Evolutionary conservation across 30 jellyfish, hydroid and myxozoan species (phyloP), one percentile per base, ranked within the genome.

Genomic region (Sanderia malayensis): DNA sequence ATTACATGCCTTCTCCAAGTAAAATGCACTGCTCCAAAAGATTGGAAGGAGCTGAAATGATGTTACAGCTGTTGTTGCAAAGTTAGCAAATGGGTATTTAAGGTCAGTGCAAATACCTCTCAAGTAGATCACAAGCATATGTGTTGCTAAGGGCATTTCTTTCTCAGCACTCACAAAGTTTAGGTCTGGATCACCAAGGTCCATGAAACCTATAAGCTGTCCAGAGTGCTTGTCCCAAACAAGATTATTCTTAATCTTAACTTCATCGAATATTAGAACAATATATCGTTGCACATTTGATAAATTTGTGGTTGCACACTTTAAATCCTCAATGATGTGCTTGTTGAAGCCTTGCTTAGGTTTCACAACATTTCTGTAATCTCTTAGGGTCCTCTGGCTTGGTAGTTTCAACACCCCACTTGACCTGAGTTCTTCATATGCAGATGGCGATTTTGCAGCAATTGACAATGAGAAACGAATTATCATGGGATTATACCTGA

Each of bases 71-170:
- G 76, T 74, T 61, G 86, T 60, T 74, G 79, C 86, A 58, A 74
- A 74, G 53, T 74, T 52, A 32, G 84, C 74, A 29, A 72, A 72
- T 72, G 74, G 84, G 84, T 72, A 72, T 72, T 72, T 52, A 27
- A 72, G 84, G 53, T 72, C 84, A 20, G 74, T 72, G 72, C 61
- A 72, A 26, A 53, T 58, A 29, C 73, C 84, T 53, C 74, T 72
- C 73, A 72, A 72, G 84, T 72, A 52, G 84, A 72, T 72, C 53
- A 72, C 84, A 73, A 72, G 84, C 84, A 47, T 72, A 72, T 72
- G 94, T 22, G 94, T 71, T 41, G 89, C 94, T 32, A 82, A 10
- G 59, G 71, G 47, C 17, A 26, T 83, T 30, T 53, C 69, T 29
- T 72, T 55, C 67, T 72, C 89, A 71, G 79, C 66, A 62, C 76